phyloP scores from a whole-genome alignment of 1,140 invertebrate species.

The Tetragonula clypearis region DNA sequence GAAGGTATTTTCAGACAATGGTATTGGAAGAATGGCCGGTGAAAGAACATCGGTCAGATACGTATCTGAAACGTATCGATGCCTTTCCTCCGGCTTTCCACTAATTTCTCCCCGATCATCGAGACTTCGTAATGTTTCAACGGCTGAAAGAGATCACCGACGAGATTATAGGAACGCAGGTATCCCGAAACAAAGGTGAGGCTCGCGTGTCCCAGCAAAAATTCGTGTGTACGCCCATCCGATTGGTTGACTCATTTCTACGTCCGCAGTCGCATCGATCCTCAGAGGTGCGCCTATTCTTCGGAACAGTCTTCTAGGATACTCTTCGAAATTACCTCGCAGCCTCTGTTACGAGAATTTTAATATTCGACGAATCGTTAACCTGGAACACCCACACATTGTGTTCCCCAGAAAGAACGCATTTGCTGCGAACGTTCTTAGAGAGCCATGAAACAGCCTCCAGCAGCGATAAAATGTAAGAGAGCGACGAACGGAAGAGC shows the following conservation, averaged over 20 bases:
- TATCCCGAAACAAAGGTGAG: conserved; percentile 56
- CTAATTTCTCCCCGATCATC: conserved; percentile 55
- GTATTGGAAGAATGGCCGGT: conserved; percentile 47
- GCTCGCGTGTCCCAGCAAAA: conserved; percentile 41
- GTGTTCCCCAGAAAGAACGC: neutral
- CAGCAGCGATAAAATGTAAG: conserved; percentile 4
- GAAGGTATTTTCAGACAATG: conserved; percentile 40
- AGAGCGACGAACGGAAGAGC: neutral
- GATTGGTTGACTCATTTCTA: conserved; percentile 42
- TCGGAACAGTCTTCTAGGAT: conserved; percentile 10
- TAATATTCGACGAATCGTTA: neutral
- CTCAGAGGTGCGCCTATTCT: conserved; percentile 32
- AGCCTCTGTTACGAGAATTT: neutral
- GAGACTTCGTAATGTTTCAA: neutral
- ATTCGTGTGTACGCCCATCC: conserved; percentile 30
- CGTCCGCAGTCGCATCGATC: conserved; percentile 21
- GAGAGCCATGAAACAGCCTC: neutral
- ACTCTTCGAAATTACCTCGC: neutral
- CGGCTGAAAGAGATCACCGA: conserved; percentile 46
- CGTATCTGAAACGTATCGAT: conserved; percentile 40
- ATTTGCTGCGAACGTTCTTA: neutral
- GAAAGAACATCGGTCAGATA: conserved; percentile 46
- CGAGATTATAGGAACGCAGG: conserved; percentile 51
- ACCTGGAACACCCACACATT: neutral
- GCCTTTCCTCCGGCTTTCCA: conserved; percentile 48